Conservation (phyloP, 2,113 vertebrate genomes). For the Sisor rabdophorus region DNA sequence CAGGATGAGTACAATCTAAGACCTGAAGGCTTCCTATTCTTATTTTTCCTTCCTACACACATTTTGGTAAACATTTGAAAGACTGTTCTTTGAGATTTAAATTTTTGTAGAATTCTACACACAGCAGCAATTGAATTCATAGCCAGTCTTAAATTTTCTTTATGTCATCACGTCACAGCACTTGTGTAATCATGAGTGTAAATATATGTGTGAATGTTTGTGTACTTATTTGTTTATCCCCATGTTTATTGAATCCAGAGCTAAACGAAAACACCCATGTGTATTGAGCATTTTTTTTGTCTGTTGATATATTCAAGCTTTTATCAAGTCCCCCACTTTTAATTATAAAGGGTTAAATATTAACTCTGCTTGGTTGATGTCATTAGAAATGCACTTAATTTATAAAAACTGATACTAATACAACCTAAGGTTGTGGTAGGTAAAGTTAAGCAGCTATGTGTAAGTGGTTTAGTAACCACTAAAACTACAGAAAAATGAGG, state of each 20-base stretch:
- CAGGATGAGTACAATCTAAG: background rate
- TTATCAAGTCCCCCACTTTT: background rate
- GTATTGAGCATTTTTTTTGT: background rate
- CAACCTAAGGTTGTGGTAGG: constrained; percentile 1
- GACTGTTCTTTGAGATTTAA: constrained; percentile 52
- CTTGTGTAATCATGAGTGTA: background rate
- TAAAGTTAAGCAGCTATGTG: background rate
- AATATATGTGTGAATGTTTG: background rate
- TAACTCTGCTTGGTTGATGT: background rate
- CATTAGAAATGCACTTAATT: background rate
- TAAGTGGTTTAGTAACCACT: background rate
- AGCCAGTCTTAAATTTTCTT: constrained; percentile 23
- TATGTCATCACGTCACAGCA: constrained; percentile 17
- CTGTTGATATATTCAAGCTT: no score
- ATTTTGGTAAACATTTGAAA: constrained; percentile 34
- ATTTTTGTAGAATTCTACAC: constrained; percentile 44
- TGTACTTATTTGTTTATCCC: background rate
- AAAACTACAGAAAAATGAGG: background rate
- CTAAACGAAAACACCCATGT: background rate
- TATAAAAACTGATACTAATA: background rate
- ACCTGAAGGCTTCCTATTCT: background rate
- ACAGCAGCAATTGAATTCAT: constrained; percentile 25
- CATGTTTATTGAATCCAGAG: background rate
- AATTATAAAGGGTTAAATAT: constrained; percentile 17
- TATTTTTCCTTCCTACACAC: background rate